These are phyloP conservation scores for Pedicia rivosa DNA, from an alignment of 2,888 invertebrate genomes.

Conservation along the genomic window DNA sequence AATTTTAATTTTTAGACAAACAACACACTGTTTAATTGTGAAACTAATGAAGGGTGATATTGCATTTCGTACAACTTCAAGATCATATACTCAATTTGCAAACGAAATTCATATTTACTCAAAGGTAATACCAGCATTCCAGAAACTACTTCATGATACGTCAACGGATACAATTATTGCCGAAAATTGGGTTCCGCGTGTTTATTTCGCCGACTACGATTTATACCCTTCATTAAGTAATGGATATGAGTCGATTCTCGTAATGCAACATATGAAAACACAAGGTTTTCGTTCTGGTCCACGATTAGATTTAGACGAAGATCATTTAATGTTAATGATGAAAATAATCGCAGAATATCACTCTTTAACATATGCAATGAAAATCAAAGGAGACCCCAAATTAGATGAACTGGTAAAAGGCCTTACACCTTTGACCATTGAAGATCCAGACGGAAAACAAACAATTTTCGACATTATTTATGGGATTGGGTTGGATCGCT, in stretches of 20 bases:
- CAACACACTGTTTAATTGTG: constrained; percentile 14
- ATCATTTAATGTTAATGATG: constrained; percentile 22
- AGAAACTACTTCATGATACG: constrained; percentile 17
- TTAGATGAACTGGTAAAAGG: constrained; percentile 17
- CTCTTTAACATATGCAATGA: constrained; percentile 22
- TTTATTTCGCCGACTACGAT: constrained; percentile 18
- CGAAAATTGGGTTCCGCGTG: constrained; percentile 19
- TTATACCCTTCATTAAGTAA: constrained; percentile 7
- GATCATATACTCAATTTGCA: constrained; percentile 24
- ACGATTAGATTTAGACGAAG: constrained; percentile 17
- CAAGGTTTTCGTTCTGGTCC: constrained; percentile 23
- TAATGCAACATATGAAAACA: constrained; percentile 22
- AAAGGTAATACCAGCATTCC: constrained; percentile 21
- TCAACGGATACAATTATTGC: constrained; percentile 11
- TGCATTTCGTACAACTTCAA: constrained; percentile 21
- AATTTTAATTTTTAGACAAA: constrained; percentile 10
- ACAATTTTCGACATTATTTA: constrained; percentile 19
- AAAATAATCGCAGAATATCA: constrained; percentile 22
- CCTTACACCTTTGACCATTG: constrained; percentile 20
- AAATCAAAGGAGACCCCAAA: constrained; percentile 17
- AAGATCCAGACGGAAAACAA: constrained; percentile 1
- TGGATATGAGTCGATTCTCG: constrained; percentile 20
- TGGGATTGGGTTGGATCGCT: constrained; percentile 24
- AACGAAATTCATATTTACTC: constrained; percentile 25
- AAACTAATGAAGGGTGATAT: constrained; percentile 28